Evolutionary conservation across 2,888 invertebrate species (phyloP), one percentile per base, ranked within the genome.

Genomic region (Agrochola circellaris): DNA sequence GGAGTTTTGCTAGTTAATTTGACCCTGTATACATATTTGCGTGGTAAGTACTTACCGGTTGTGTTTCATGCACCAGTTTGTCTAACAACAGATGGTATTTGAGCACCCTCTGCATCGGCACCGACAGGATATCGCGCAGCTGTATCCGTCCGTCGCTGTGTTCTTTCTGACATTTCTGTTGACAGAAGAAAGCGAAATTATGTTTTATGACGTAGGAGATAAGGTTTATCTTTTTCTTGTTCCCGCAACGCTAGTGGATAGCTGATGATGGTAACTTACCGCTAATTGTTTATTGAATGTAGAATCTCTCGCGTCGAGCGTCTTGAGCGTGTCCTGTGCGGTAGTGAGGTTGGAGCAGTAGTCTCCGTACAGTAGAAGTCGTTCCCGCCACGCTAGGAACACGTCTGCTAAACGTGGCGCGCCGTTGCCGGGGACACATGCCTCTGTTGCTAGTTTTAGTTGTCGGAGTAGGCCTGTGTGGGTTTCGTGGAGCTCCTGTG

Each of bases 61-160:
- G 98, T 0, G 99, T 99, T 93, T 98, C 98, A 90, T 98, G 98
- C 73, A 99, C 98, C 70, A 99, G 96, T 94, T 99, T 99, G 93
- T 99, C 98, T 77, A 99, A 96, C 70, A 99, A 96, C 75, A 99
- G 97, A 94, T 99, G 99, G 95, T 99, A 99, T 93, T 99, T 99
- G 84, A 99, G 97, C 88, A 99, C 98, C 93, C 99, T 97, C 95
- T 99, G 99, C 99, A 99, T 99, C 64, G 99, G 99, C 84, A 99
- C 99, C 38, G 99, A 99, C 67, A 99, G 96, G 85, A 99, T 98
- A 94, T 99, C 99, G 69, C 99, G 97, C 87, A 99, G 96, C 94
- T 99, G 99, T 92, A 99, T 99, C 92, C 99, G 98, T 23, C 99
- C 99, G 90, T 99, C 98, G 95, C 99, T 99, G 90, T 99, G 99